Base-by-base conservation (phyloP, 2,113 vertebrate genomes). In the Cyanistes caeruleus region DNA sequence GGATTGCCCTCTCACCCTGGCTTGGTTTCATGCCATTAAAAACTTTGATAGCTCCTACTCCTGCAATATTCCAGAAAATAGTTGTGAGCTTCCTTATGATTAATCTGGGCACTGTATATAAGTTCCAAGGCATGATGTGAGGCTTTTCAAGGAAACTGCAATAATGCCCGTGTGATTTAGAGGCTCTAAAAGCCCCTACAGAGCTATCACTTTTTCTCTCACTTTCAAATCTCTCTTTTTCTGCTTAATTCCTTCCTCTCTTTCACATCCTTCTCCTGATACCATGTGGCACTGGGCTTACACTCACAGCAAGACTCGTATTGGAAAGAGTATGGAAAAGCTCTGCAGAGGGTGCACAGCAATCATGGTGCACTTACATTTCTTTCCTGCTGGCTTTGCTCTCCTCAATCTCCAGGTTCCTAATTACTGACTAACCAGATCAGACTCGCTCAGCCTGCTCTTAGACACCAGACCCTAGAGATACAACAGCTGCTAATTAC, bases 1-100 rank as follows among this genome's bases (percentile, higher is more conserved):
- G 68, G 68, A n/a, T 84, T 95, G 75, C 79, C 76, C 83, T 97
- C 48, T 93, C 68, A 84, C 94, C 83, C 72, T 77, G 67, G 24
- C 74, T 96, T 76, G 60, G 64, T 92, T 95, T 89, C 69, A 81
- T 51, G 55, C 46, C 63, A 81, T 93, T 90, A 90, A 83, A 93
- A 86, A 83, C 72, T 80, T 35, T 25, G 72, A 93, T 77, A 63
- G 67, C 52, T 86, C 55, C 67, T 96, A 43, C 31, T 88, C 37
- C 76, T 90, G 68, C 67, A 92, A 63, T 96, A 93, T 88, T 90
- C 88, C 63, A 86, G 75, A 83, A 85, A 83, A 77, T 5, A 90
- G 46, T 87, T 73, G 28, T 83, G 59, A 88, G 75, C 49, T 90
- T 95, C 60, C 55, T 88, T 63, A 27, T 69, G 86, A 95, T 95